phyloP scores from a whole-genome alignment of 2,888 invertebrate genomes.

The Pollenia amentaria region DNA sequence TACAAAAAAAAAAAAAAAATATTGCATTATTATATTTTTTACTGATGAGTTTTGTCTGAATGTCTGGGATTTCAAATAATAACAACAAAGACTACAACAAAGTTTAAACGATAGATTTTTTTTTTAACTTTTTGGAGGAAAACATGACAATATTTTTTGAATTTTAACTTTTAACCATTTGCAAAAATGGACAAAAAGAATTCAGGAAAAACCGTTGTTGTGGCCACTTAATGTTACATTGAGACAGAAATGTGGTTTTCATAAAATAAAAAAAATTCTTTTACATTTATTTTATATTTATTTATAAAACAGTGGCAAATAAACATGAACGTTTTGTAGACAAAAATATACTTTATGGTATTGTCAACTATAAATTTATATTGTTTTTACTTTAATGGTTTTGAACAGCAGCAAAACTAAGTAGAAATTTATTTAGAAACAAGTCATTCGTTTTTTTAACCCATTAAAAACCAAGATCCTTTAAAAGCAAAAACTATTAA shows the following conservation, averaged over 20 bases:
- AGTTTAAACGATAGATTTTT: constrained; percentile 52
- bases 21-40: constrained; percentile 68
- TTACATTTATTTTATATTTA: constrained; percentile 1
- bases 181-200: not conserved
- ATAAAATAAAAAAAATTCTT: constrained; percentile 51
- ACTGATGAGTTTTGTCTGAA: constrained; percentile 70
- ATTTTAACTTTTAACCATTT: constrained; percentile 19
- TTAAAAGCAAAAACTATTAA: too few species aligned
- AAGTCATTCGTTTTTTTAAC: too few species aligned
- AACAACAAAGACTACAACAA: constrained; percentile 19
- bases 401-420: constrained; percentile 33
- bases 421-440: too few species aligned
- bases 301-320: constrained; percentile 5
- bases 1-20: constrained; percentile 39
- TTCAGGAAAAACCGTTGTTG: constrained; percentile 52
- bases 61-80: constrained; percentile 66
- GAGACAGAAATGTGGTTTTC: constrained; percentile 68
- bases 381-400: constrained; percentile 60
- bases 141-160: constrained; percentile 51
- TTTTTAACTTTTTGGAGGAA: constrained; percentile 40
- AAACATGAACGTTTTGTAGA: constrained; percentile 24
- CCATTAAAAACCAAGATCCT: too few species aligned
- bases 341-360: constrained; percentile 37
- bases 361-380: constrained; percentile 56
- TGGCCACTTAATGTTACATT: constrained; percentile 74